Conservation (phyloP, 2,113 vertebrate species). For the Rhinogobius similis region DNA sequence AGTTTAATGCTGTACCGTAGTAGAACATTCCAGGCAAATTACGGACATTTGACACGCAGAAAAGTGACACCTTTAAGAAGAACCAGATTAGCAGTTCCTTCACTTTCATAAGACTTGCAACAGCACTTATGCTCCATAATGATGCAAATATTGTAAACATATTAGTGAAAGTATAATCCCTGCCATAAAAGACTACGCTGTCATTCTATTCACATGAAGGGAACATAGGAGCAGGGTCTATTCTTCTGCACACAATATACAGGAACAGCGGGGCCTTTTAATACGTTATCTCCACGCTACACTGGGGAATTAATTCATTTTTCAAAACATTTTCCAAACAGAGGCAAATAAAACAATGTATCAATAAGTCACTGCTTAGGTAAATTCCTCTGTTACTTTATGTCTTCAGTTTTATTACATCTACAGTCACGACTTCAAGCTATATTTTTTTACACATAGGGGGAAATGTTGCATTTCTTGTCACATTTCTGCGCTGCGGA, state of each 20-base stretch:
- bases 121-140: too few species aligned
- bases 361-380: not conserved
- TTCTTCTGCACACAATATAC: constrained; percentile 26
- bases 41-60: too few species aligned
- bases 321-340: constrained; percentile 26
- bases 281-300: constrained; percentile 29
- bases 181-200: not conserved
- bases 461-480: constrained; percentile 9
- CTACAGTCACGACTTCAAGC: not conserved
- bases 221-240: not conserved
- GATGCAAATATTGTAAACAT: too few species aligned
- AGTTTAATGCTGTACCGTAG: too few species aligned
- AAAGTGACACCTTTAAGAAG: too few species aligned
- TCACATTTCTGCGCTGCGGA: not conserved
- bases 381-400: not conserved
- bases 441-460: not conserved
- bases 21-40: too few species aligned
- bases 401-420: constrained; percentile 1
- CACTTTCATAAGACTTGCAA: too few species aligned
- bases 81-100: too few species aligned
- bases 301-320: constrained; percentile 19
- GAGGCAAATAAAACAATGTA: not conserved
- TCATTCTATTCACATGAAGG: not conserved
- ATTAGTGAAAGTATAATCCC: not conserved
- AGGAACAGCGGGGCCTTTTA: constrained; percentile 8